Base-by-base conservation (phyloP, 1,140 invertebrate genomes). In the Venturia canescens region DNA sequence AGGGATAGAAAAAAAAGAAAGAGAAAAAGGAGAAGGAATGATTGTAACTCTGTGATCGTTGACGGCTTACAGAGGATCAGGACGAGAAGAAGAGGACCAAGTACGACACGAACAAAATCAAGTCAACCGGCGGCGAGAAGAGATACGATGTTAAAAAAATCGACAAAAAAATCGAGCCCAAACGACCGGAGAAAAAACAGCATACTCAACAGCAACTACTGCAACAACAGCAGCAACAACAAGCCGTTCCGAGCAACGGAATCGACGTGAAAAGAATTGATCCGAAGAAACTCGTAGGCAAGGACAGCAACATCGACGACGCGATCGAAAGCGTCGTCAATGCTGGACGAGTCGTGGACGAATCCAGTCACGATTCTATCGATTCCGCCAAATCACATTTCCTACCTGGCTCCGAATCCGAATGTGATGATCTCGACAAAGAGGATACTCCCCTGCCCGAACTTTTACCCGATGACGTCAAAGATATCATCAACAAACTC, bases 241-340 rank as follows among this genome's bases (percentile, higher is more conserved):
- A 63, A 63, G 7, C 3, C 9, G 60, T 27, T 3, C 27, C 84
- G 23, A 85, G 34, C 48, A 91, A 88, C 80, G 90, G 89, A 34
- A 83, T 87, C 7, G 90, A 91, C 34, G 67, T 79, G 0, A 91
- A 90, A 57, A 91, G 89, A 34, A 21, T 80, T 29, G 89, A 90
- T 69, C 34, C 82, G n/a, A 90, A 88, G 48, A 89, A 88, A 82
- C 80, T 89, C 9, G 79, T 82, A 7, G 85, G 82, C 26, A 87
- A 87, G 83, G 90, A 87, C 72, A 88, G 89, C 80, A 89, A 89
- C 21, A 87, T 88, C 34, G 88, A 89, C 60, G 92, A 92, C 82
- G 92, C 92, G 26, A 94, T 94, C 82, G 93, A 94, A 79, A 94
- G 93, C 66, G 93, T 94, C 18, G 90, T 94, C 3, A 94, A 92